A percentile compares a stretch with the other conserved stretches of the same genome.
Conservation (phyloP, 2,113 vertebrate genomes). For the Melanocharis versteri region DNA sequence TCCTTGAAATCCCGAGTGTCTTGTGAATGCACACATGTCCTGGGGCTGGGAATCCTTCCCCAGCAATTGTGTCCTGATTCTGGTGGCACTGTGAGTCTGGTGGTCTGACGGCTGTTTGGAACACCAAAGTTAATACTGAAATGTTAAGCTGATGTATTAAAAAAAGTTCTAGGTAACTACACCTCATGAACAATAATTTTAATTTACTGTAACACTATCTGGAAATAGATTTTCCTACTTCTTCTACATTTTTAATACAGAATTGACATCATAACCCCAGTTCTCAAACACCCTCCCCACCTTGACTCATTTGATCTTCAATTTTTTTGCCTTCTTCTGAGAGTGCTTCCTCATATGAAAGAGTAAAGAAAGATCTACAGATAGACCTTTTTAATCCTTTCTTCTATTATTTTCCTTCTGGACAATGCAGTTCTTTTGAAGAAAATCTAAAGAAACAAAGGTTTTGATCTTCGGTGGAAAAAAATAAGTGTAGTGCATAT, state of each 20-base stretch:
- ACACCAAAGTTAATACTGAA: not conserved
- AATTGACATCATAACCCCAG: not conserved
- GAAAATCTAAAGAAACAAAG: not conserved
- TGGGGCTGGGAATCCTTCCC: not conserved
- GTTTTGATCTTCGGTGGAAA: not conserved
- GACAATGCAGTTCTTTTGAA: not conserved
- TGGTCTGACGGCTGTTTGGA: fast-evolving
- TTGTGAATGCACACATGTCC: fast-evolving
- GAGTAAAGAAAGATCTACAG: not conserved
- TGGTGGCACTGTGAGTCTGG: fast-evolving
- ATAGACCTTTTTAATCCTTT: not conserved
- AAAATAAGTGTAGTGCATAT: not conserved
- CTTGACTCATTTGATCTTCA: not conserved
- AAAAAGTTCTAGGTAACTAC: not conserved
- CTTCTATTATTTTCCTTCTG: not conserved
- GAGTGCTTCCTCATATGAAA: not conserved
- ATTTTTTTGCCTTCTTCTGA: not conserved
- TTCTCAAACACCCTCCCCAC: not conserved
- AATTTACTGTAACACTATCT: not conserved
- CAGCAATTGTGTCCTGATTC: not conserved
- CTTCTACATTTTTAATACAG: not conserved
- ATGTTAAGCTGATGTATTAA: not conserved
- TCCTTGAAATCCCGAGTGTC: not conserved
- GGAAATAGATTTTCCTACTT: not conserved
- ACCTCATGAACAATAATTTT: not conserved